Evolutionary conservation across 2,888 invertebrate genomes (phyloP).

Genomic region (Cantharis lateralis): DNA sequence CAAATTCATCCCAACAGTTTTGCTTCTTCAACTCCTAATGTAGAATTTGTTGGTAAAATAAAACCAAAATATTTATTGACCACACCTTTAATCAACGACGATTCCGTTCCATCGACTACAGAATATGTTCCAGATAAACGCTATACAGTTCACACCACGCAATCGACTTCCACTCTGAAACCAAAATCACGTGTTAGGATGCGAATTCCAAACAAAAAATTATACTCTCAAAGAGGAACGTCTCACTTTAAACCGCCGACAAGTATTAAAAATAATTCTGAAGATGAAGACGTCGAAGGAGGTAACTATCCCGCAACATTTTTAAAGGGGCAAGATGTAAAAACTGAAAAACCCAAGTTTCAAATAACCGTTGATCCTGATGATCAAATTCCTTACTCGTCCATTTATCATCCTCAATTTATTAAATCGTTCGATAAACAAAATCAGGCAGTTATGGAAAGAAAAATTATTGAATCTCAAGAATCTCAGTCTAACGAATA

Average conservation of each 20-base stretch:
- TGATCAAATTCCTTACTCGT: slow-evolving; percentile 60
- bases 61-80: slow-evolving; percentile 46
- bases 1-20: slow-evolving; percentile 26
- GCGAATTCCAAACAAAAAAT: slow-evolving; percentile 51
- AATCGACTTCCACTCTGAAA: slow-evolving; percentile 6
- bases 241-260: slow-evolving; percentile 59
- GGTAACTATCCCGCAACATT: slow-evolving; percentile 56
- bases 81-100: neutral
- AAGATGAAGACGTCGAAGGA: slow-evolving; percentile 55
- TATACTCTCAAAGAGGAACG: slow-evolving; percentile 58
- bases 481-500: neutral
- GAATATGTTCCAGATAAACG: slow-evolving; percentile 5
- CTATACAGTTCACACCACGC: slow-evolving; percentile 37
- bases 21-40: slow-evolving; percentile 6
- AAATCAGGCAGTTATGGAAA: neutral
- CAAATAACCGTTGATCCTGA: slow-evolving; percentile 52
- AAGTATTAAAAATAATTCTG: slow-evolving; percentile 39
- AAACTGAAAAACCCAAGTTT: slow-evolving; percentile 52
- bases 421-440: neutral
- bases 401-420: slow-evolving; percentile 15
- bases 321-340: slow-evolving; percentile 38
- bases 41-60: slow-evolving; percentile 39
- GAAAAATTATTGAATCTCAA: neutral
- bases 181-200: slow-evolving; percentile 49
- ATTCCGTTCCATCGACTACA: slow-evolving; percentile 2